Evolutionary conservation across 64 coral and sea anemone genomes (phyloP).

Genomic region (Astreopora myriophthalma): DNA sequence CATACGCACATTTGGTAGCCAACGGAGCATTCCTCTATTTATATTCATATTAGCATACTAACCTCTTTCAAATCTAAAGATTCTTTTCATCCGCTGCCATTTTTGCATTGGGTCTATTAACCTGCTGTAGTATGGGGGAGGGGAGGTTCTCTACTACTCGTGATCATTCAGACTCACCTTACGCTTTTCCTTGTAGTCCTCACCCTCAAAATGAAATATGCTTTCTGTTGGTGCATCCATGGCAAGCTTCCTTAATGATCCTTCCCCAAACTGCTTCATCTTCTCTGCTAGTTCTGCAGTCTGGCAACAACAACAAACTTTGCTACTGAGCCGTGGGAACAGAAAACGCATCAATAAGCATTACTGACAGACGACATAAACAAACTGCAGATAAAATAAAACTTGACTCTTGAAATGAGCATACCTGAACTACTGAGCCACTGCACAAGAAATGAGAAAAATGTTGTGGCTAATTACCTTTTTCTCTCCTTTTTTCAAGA

Average conservation of each 20-base stretch:
- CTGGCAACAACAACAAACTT: neutral
- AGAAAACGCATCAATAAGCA: neutral
- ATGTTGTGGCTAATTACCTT: conserved; percentile 58
- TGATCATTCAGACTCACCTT: conserved; percentile 62
- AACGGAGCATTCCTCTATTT: too few relatives aligned
- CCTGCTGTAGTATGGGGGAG: too few relatives aligned
- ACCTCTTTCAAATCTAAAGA: too few relatives aligned
- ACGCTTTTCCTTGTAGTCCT: conserved; percentile 99
- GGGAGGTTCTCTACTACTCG: neutral
- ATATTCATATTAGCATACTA: too few relatives aligned
- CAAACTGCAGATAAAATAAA: too few relatives aligned
- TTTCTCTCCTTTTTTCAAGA: conserved; percentile 87
- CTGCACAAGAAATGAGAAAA: neutral
- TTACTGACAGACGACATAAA: neutral
- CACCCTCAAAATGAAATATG: conserved; percentile 99
- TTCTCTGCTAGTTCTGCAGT: conserved; percentile 96
- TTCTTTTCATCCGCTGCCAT: too few relatives aligned
- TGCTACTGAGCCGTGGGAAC: neutral
- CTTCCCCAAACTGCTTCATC: conserved; percentile 99
- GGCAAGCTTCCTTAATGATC: conserved; percentile 89
- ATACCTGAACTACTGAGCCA: too few relatives aligned
- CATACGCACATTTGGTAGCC: too few relatives aligned
- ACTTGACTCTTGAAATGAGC: too few relatives aligned
- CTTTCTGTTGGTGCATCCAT: conserved; percentile 96
- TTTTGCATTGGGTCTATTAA: too few relatives aligned